phyloP scores from a whole-genome alignment of 2,797 vertebrate species.

The Pterois miles region DNA sequence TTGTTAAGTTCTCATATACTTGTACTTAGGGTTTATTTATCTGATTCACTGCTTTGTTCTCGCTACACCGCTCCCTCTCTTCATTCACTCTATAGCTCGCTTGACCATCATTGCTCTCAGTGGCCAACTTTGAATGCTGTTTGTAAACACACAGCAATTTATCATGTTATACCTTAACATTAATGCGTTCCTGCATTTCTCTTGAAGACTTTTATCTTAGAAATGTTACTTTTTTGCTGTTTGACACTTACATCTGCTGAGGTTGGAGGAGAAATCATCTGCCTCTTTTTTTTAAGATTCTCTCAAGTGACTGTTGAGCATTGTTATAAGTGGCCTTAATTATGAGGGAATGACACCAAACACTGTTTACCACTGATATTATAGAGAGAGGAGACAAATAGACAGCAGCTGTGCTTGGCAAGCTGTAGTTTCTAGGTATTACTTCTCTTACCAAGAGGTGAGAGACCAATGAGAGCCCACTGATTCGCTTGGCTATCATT shows the following conservation, averaged over 20 bases:
- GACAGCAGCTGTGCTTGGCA: not conserved
- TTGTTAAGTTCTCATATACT: not conserved
- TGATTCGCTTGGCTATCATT: slow-evolving; percentile 45
- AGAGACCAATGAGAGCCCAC: slow-evolving; percentile 19
- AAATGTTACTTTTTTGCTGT: slow-evolving; percentile 17
- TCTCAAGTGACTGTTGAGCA: not conserved
- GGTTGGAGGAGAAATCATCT: not conserved
- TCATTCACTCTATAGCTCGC: not conserved
- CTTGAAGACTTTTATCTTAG: not conserved
- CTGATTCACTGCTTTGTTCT: not conserved
- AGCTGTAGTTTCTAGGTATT: not conserved
- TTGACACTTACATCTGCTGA: slow-evolving; percentile 7
- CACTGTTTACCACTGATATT: slow-evolving; percentile 7
- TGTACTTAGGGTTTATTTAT: not conserved
- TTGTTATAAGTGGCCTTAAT: not conserved
- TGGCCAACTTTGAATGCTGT: no score
- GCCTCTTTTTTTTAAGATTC: not conserved
- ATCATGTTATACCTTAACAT: not conserved
- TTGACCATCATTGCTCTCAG: not conserved
- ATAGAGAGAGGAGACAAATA: not conserved
- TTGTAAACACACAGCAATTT: not conserved
- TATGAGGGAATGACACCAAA: not conserved
- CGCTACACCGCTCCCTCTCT: not conserved
- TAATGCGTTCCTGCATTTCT: not conserved
- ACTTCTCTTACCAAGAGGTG: not conserved